Percentiles rank a stretch among this genome's conserved stretches.
Conservation (phyloP, 2,888 invertebrate genomes). For the Lasioglossum calceatum region DNA sequence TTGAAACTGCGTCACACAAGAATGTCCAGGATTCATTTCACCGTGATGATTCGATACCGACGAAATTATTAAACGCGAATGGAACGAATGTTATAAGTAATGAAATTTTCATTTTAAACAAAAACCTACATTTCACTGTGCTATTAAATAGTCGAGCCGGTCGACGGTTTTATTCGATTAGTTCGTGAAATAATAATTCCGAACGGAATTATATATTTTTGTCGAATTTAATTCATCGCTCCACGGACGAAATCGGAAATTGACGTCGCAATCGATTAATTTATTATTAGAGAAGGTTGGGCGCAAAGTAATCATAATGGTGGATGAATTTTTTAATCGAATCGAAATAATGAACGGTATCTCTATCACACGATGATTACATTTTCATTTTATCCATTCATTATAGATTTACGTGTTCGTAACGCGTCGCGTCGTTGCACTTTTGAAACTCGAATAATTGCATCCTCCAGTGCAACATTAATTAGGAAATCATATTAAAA, state of each 20-base stretch:
- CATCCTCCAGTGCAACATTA: not conserved
- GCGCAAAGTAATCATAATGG: constrained; percentile 1
- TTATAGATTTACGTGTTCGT: not conserved
- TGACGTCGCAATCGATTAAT: constrained; percentile 8
- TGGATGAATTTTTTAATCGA: constrained; percentile 1
- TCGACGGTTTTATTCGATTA: not conserved
- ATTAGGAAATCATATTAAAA: not conserved
- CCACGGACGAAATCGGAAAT: not conserved
- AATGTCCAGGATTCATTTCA: not conserved
- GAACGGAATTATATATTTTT: not conserved
- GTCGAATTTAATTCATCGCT: not conserved
- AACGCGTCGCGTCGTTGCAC: not conserved
- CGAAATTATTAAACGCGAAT: not conserved
- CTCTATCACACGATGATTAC: not conserved
- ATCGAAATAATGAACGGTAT: not conserved
- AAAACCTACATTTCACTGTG: not conserved
- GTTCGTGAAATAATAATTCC: not conserved
- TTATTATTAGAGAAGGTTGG: not conserved
- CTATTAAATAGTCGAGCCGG: not conserved
- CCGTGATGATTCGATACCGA: not conserved
- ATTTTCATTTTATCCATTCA: not conserved
- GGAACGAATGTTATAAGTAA: not conserved
- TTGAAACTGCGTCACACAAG: not conserved
- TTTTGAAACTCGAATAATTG: not conserved
- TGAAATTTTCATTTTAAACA: not conserved